phyloP scores from a whole-genome alignment of 64 coral and sea anemone genomes.

The Pocillopora verrucosa region DNA sequence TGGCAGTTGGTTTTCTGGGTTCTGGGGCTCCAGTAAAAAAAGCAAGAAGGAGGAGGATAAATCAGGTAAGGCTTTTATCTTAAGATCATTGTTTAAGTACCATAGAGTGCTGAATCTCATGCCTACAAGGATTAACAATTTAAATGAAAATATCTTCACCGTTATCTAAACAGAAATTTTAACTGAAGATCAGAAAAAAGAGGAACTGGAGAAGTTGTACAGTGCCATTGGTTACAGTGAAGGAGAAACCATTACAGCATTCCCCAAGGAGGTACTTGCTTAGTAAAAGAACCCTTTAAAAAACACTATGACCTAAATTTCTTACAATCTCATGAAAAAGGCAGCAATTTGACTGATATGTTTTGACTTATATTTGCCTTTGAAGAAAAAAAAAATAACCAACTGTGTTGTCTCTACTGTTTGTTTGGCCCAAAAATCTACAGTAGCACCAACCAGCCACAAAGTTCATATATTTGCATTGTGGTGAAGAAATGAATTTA shows the following conservation, averaged over 20 bases:
- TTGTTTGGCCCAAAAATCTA: too few species aligned
- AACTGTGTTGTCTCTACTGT: too few species aligned
- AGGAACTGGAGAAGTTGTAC: slow-evolving; percentile 88
- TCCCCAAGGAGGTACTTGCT: slow-evolving; percentile 77
- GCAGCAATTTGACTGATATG: too few species aligned
- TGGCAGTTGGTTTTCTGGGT: slow-evolving; percentile 69
- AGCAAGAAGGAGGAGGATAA: slow-evolving; percentile 58
- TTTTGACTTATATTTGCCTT: too few species aligned
- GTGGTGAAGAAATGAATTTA: too few species aligned
- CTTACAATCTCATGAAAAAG: too few species aligned
- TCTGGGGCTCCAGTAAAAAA: slow-evolving; percentile 73
- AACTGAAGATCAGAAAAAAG: slow-evolving; percentile 94
- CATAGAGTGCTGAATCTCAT: too few species aligned
- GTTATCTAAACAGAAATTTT: slow-evolving; percentile 63
- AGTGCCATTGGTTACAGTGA: slow-evolving; percentile 96
- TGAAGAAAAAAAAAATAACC: too few species aligned
- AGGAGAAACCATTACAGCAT: slow-evolving; percentile 79
- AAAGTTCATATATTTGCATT: too few species aligned
- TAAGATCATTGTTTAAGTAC: background rate
- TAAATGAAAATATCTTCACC: background rate
- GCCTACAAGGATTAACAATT: background rate
- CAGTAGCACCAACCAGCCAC: too few species aligned
- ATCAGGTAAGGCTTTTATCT: slow-evolving; percentile 28
- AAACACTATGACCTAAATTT: too few species aligned
- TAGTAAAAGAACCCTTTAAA: too few species aligned